phyloP scores from a whole-genome alignment of 2,797 vertebrate genomes.

The Hydrophis major region DNA sequence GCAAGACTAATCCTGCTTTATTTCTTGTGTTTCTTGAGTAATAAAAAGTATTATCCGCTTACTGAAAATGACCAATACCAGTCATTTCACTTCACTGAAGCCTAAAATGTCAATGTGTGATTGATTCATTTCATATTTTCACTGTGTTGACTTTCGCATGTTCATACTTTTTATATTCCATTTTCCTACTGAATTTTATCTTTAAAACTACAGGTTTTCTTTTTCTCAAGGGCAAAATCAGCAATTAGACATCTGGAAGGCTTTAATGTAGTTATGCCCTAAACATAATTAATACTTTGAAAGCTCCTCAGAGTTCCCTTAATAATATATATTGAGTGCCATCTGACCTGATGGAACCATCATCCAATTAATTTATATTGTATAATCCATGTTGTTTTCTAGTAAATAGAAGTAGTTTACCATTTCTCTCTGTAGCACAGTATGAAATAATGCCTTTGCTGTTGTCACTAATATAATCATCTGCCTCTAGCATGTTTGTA shows the following conservation, averaged over 20 bases:
- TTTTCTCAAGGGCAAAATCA: neutral
- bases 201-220: neutral
- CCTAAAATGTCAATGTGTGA: neutral
- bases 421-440: neutral
- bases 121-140: neutral
- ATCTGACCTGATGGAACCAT: neutral
- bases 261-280: neutral
- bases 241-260: neutral
- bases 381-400: neutral
- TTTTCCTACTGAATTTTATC: neutral
- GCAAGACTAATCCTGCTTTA: neutral
- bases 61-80: neutral
- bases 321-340: neutral
- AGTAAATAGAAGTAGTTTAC: neutral
- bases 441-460: neutral
- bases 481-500: neutral
- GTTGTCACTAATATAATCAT: neutral
- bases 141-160: neutral
- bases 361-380: neutral
- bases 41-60: neutral
- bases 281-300: neutral
- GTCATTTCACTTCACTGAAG: neutral
- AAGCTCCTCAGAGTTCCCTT: neutral
- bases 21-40: neutral
- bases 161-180: neutral